phyloP scores from a whole-genome alignment of 2,888 invertebrate genomes.

The Leptothorax acervorum region DNA sequence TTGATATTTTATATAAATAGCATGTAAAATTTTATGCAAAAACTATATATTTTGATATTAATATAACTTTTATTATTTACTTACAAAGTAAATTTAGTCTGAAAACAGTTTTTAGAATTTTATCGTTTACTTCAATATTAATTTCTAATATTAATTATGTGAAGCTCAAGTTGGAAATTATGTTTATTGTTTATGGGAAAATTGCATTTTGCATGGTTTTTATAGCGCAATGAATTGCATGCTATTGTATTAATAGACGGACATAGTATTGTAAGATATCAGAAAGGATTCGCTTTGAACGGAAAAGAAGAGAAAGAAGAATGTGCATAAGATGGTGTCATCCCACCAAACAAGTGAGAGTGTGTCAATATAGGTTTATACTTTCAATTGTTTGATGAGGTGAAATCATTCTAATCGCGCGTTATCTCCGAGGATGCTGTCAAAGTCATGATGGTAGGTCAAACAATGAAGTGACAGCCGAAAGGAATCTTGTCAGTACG shows the following conservation, averaged over 20 bases:
- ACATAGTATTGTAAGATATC: background rate
- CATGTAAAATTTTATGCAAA: background rate
- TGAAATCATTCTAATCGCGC: slow-evolving; percentile 82
- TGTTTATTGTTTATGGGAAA: background rate
- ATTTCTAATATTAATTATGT: background rate
- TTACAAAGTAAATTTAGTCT: background rate
- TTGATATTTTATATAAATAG: background rate
- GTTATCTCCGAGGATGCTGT: slow-evolving; percentile 62
- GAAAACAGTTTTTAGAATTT: background rate
- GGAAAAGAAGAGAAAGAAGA: slow-evolving; percentile 45
- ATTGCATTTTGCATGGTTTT: slow-evolving; percentile 23
- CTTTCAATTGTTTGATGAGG: slow-evolving; percentile 86
- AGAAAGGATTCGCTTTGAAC: background rate
- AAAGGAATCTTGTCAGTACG: slow-evolving; percentile 57
- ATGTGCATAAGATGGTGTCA: slow-evolving; percentile 82
- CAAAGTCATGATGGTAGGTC: slow-evolving; percentile 70
- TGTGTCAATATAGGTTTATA: slow-evolving; percentile 85
- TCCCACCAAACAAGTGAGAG: slow-evolving; percentile 86
- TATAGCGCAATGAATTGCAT: background rate
- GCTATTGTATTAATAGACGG: background rate
- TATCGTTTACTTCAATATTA: background rate
- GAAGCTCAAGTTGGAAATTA: background rate
- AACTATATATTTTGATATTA: background rate
- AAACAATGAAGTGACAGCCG: slow-evolving; percentile 49
- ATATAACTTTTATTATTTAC: background rate